Evolutionary conservation across 2,888 invertebrate species (phyloP).

Genomic region (Muscina levida): DNA sequence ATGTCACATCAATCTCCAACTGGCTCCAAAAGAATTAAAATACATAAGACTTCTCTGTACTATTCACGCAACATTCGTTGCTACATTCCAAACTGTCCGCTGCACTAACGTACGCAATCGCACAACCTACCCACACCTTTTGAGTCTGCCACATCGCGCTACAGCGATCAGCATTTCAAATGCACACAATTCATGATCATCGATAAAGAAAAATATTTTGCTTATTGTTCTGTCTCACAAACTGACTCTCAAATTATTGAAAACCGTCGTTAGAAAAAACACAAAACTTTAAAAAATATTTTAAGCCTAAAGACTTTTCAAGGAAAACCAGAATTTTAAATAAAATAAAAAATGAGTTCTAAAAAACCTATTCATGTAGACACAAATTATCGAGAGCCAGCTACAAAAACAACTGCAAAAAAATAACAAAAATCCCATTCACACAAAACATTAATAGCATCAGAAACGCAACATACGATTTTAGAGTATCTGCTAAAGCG

Average conservation of each 20-base stretch:
- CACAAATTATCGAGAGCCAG: constrained; percentile 38
- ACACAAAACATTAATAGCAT: constrained; percentile 43
- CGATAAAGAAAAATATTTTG: constrained; percentile 16
- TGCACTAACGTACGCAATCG: background rate
- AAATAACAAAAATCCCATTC: constrained; percentile 44
- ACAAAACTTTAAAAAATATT: constrained; percentile 39
- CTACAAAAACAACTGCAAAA: no score
- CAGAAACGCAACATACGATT: background rate
- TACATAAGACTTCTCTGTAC: no score
- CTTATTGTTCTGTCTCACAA: background rate
- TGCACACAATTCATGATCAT: constrained; percentile 18
- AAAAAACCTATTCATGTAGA: constrained; percentile 49
- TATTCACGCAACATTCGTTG: no score
- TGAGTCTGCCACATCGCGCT: no score
- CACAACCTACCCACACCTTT: constrained; percentile 21
- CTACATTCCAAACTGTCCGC: constrained; percentile 12
- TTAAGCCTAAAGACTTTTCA: constrained; percentile 60
- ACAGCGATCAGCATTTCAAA: no score
- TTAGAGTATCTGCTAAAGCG: background rate
- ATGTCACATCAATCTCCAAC: no score
- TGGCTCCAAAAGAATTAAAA: no score
- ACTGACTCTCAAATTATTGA: constrained; percentile 11
- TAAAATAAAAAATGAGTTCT: constrained; percentile 46
- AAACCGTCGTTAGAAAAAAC: background rate
- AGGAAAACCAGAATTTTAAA: constrained; percentile 59